Percentiles rank a stretch among this genome's conserved stretches.
These are phyloP conservation scores for Ochotona curzoniae DNA, from an alignment of 2,113 vertebrate genomes.

Conservation along the genomic window DNA sequence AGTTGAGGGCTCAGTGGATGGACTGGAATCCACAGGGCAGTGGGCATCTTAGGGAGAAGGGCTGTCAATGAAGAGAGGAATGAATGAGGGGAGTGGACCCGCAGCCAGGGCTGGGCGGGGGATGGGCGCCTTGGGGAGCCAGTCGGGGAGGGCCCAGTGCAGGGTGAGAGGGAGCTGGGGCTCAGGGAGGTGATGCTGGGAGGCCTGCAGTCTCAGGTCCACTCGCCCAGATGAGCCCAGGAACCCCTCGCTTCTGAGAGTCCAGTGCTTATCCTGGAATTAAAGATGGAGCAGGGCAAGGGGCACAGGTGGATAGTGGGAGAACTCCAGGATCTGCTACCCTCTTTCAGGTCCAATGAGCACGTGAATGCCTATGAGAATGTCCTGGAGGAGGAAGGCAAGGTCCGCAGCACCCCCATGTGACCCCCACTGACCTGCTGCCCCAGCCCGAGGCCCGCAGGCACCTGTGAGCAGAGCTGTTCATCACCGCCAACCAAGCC, in stretches of 20 bases:
- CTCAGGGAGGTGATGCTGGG: not conserved
- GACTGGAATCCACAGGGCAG: not conserved
- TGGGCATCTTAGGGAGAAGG: not conserved
- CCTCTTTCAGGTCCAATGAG: conserved; percentile 82
- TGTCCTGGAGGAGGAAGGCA: conserved; percentile 74
- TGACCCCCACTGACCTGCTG: conserved; percentile 40
- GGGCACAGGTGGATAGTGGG: not conserved
- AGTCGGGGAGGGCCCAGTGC: not conserved
- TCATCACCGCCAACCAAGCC: not conserved
- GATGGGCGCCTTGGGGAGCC: not conserved
- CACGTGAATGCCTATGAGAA: conserved; percentile 73
- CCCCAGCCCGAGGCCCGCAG: not conserved
- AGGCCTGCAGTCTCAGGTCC: not conserved
- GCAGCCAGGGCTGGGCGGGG: not conserved
- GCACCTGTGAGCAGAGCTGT: not conserved
- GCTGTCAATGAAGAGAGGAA: not conserved
- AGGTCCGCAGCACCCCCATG: conserved; percentile 84
- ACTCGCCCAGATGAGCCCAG: not conserved
- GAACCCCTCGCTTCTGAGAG: not conserved
- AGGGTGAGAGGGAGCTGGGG: not conserved
- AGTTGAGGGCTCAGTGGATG: not conserved
- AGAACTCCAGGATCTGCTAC: not conserved
- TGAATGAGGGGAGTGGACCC: not conserved
- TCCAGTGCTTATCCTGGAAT: not conserved
- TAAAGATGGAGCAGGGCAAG: not conserved